phyloP scores from a whole-genome alignment of 2,888 invertebrate genomes.

The Andrena dorsata region DNA sequence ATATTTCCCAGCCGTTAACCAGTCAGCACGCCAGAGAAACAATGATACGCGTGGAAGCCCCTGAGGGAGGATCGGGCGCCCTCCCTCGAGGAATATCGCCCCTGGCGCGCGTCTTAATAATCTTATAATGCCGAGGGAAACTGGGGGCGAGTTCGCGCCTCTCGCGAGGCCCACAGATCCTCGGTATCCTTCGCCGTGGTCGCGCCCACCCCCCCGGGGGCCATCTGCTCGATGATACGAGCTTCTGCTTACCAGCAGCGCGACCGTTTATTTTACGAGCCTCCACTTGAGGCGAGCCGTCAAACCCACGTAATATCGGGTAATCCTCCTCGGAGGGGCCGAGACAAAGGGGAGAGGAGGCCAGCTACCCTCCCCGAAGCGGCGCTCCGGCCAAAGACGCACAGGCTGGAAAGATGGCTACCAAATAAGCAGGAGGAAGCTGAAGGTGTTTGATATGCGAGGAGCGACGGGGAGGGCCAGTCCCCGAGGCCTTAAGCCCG shows the following conservation, averaged over 20 bases:
- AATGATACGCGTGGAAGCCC: conserved; percentile 35
- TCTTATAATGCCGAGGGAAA: conserved; percentile 60
- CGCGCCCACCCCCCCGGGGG: conserved; percentile 16
- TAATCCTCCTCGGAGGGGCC: conserved; percentile 72
- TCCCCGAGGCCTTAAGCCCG: conserved; percentile 78
- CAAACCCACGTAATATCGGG: conserved; percentile 81
- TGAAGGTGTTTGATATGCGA: conserved; percentile 79
- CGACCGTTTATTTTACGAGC: conserved; percentile 78
- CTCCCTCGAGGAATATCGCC: conserved; percentile 41
- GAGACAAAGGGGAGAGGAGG: conserved; percentile 45
- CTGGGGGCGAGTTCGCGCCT: conserved; percentile 26
- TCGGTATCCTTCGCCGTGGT: neutral
- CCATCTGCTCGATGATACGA: conserved; percentile 59
- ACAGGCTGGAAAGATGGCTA: conserved; percentile 34
- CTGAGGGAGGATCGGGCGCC: neutral
- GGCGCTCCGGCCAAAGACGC: conserved; percentile 28
- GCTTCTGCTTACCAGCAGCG: conserved; percentile 41
- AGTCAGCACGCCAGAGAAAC: conserved; percentile 43
- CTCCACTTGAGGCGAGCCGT: conserved; percentile 76
- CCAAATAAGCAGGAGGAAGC: conserved; percentile 14
- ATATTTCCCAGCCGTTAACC: conserved; percentile 62
- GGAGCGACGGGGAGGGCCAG: conserved; percentile 73
- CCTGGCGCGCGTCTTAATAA: conserved; percentile 64
- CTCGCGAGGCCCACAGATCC: conserved; percentile 36
- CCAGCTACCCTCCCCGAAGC: conserved; percentile 58